phyloP scores from a whole-genome alignment of 2,888 invertebrate genomes.

The Tromatobia lineatoria region DNA sequence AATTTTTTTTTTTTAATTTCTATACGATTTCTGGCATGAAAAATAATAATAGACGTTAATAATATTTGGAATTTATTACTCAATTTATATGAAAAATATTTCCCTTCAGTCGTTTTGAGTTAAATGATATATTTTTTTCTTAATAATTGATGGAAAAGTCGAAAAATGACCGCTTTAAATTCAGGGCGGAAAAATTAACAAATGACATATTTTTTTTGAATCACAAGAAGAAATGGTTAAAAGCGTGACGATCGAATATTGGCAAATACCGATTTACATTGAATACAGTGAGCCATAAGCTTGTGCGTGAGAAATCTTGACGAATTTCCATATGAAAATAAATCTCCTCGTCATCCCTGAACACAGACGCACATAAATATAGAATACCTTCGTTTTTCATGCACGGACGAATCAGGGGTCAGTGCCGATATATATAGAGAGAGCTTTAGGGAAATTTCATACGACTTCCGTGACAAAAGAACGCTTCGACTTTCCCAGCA shows the following conservation, averaged over 20 bases:
- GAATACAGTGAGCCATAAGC: not conserved
- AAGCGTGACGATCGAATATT: not conserved
- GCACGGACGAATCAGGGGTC: constrained; percentile 37
- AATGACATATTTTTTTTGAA: no score
- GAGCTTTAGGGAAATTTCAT: constrained; percentile 52
- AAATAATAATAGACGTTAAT: no score
- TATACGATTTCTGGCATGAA: no score
- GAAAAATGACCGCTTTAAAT: no score
- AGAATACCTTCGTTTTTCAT: constrained; percentile 28
- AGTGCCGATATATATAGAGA: constrained; percentile 13
- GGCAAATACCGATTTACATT: not conserved
- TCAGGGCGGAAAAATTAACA: no score
- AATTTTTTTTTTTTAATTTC: no score
- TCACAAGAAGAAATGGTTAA: no score
- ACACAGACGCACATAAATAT: not conserved
- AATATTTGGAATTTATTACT: no score
- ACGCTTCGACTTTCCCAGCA: constrained; percentile 19
- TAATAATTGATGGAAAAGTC: no score
- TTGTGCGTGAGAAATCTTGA: constrained; percentile 2
- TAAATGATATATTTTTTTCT: no score
- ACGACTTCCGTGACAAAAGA: constrained; percentile 38
- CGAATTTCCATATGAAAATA: constrained; percentile 48
- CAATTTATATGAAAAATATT: no score
- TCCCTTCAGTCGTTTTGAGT: no score
- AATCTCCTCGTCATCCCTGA: constrained; percentile 3